These are phyloP conservation scores for Phanerotoma sp. DNA, from an alignment of 2,888 invertebrate species.

Conservation along the genomic window DNA sequence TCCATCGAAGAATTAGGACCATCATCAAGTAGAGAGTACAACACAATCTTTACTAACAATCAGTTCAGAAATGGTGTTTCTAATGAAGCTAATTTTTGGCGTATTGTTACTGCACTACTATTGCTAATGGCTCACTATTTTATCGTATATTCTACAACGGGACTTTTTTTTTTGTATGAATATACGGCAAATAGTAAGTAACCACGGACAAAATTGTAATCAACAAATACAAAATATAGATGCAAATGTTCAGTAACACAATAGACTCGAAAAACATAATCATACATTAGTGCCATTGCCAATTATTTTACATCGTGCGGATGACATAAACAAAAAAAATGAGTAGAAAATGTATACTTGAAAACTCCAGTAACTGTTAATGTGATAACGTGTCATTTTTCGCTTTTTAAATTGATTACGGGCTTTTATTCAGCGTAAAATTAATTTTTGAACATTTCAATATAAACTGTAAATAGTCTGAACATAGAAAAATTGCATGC, in stretches of 20 bases:
- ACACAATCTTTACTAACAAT: conserved; percentile 42
- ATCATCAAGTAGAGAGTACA: conserved; percentile 46
- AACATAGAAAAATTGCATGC: conserved; percentile 5
- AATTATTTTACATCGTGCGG: conserved; percentile 28
- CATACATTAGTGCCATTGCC: conserved; percentile 32
- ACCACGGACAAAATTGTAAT: no score
- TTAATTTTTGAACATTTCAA: background rate
- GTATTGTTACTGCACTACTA: conserved; percentile 27
- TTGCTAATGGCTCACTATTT: conserved; percentile 31
- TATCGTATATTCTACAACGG: conserved; percentile 26
- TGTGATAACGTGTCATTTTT: conserved; percentile 19
- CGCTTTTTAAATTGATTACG: background rate
- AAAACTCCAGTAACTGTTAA: conserved; percentile 28
- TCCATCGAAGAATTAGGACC: conserved; percentile 69
- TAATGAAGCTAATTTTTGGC: conserved; percentile 26
- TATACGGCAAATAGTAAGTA: no score
- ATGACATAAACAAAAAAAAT: conserved; percentile 15
- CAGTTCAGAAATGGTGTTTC: conserved; percentile 39
- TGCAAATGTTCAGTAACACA: conserved; percentile 19
- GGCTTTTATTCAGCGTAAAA: background rate
- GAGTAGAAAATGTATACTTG: conserved; percentile 20
- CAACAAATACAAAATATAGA: conserved; percentile 11
- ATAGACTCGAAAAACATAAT: conserved; percentile 12
- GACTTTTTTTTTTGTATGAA: conserved; percentile 34
- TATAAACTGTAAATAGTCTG: conserved; percentile 13